Base-by-base conservation (phyloP, 2,888 invertebrate genomes). In the Calameuta idolon region DNA sequence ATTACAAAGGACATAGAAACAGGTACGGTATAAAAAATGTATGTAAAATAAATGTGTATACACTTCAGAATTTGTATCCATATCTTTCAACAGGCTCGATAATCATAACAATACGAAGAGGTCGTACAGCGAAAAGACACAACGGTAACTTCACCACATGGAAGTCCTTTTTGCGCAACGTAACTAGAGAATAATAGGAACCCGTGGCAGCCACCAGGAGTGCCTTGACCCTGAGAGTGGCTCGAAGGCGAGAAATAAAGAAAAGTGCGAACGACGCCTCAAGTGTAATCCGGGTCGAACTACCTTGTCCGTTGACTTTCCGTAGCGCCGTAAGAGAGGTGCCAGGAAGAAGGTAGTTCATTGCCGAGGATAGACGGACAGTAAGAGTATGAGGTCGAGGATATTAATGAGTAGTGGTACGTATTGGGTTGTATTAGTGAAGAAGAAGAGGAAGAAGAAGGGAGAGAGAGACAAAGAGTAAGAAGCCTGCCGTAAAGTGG, bases 271-370 rank as follows among this genome's bases (percentile, higher is more conserved):
- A 82, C 78, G 80, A 84, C 82, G 81, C 85, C 80, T 82, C 81
- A 80, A 83, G 81, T 80, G 86, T 85, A 84, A 88, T 88, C 86
- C 85, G 85, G 87, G 87, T 88, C 89, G 89, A 81, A 85, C 81
- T 84, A 86, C 83, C 86, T 87, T 85, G 86, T 84, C 80, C 86
- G 86, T 86, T 87, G 86, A 89, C 88, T 89, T 88, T 88, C 85
- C 86, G 86, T 83, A 81, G 80, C 82, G 80, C 75, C 69, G 76
- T 55, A 34, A 33, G 4, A 1, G 73, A 74, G 73, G 33, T 68
- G 40, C 37, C 33, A 69, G 55, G 40, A 68, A 34, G 11, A 76
- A 80, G 77, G 69, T 76, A 79, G 73, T 69, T 75, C 69, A 73
- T 68, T 76, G 73, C 34, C 31, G 35, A 35, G 40, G 69, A 40